Evolutionary conservation across 2,797 vertebrate species (phyloP), one percentile per base, ranked within the genome.

Genomic region (Sternarchorhynchus goeldii): DNA sequence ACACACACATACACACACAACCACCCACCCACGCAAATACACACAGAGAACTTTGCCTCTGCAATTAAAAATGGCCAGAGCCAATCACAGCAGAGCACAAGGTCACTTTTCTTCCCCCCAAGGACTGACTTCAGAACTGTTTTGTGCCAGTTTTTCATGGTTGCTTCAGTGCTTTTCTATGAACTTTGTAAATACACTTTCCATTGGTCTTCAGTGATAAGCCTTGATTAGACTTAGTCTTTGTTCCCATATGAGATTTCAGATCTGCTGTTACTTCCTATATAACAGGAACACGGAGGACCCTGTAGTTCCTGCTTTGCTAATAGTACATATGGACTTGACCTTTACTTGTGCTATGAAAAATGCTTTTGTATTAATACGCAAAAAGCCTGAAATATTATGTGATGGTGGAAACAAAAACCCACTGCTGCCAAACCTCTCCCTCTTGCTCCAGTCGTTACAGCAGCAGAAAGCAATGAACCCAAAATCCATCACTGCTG

Each of bases 361-460:
- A 25, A 25, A 25, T 25, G 25, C 0, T 25, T 25, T 25, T 25
- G 25, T 25, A 36, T 36, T 36, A 36, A 36, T 36, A 36, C 0
- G 34, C 34, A 36, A 7, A 36, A 4, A 7, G 4, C 20, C 45
- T 50, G 32, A 25, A 76, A 50, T 20, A 2, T 10, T 65, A 69
- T 17, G 56, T 60, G 55, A 68, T 12, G 59, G 55, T 59, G 81
- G 10, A 73, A 81, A 45, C 7, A 45, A 50, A 41, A 25, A 25
- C 25, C 25, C 25, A 25, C 25, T 10, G 45, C 85, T 75, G 83
- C 80, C 82, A 75, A 45, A 65, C 45, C 10, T 73, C 58, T 41
- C 5, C 55, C 53, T 81, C 65, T 81, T 86, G 85, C 87, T 86
- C 50, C 82, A 31, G 4, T 66, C 62, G 64, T 80, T 79, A 64